Base-by-base conservation (phyloP, 2,113 vertebrate species). In the Romanogobio albipinnatus region DNA sequence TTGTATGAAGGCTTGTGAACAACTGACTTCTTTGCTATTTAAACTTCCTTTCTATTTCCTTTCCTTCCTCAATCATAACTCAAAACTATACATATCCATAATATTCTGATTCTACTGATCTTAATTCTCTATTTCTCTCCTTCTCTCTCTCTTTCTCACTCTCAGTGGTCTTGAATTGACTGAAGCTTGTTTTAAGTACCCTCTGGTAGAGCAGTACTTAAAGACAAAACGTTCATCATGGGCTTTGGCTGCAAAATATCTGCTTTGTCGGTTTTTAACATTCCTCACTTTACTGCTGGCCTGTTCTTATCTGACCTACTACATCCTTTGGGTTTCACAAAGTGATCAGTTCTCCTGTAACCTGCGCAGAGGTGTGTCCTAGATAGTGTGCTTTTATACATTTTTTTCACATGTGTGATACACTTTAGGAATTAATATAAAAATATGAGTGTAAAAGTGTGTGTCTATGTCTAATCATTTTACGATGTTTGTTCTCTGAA, bases 161-260 rank as follows among this genome's bases (percentile, higher is more conserved):
- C 82, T 22, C 89, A 97, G 96, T 89, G 91, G 94, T 74, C 93
- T 95, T 94, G 98, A 98, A 59, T 90, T 97, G 87, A 90, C 95
- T 0, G 97, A 98, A 90, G 94, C 94, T 89, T 94, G 96, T 89
- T 97, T 97, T 86, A 98, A 97, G 85, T 98, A 97, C 86, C 98
- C 97, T 7, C 94, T 99, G 58, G 97, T 99, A 88, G 97, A 98
- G 85, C 97, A 98, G 88, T 99, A 99, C 89, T 92, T 99, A 90
- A 97, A 96, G 91, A 97, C 96, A 0, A 99, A 99, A 90, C 95
- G 93, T 75, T 92, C 85, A 73, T 95, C 95, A 8, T 93, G 66
- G 84, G 82, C 87, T 47, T 92, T 99, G 10, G 94, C 98, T 26
- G 26, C 93, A n/a, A 96, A 94, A 58, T 99, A 99, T 85, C 90